Percentiles rank a stretch among this genome's conserved stretches.
These are phyloP conservation scores for Mellilla xanthometata DNA, from an alignment of 2,888 invertebrate species.

Conservation along the genomic window DNA sequence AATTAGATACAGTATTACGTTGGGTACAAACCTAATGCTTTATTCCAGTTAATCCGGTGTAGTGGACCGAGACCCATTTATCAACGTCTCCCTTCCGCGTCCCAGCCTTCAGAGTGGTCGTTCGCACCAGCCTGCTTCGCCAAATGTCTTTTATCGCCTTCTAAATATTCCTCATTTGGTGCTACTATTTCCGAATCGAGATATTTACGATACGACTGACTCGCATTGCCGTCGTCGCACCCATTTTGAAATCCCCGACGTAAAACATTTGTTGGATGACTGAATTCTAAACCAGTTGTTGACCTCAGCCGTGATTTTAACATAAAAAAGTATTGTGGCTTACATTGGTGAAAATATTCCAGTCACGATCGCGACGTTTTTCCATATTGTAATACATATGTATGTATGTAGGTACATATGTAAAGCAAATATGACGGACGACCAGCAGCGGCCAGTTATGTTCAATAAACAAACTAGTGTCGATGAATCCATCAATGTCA, in stretches of 20 bases:
- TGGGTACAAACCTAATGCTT: conserved; percentile 9
- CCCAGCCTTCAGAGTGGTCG: conserved; percentile 42
- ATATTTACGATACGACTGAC: conserved; percentile 26
- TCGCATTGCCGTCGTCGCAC: conserved; percentile 1
- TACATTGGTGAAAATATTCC: conserved; percentile 28
- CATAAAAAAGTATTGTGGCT: not conserved
- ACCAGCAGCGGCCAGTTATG: conserved; percentile 38
- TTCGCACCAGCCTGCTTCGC: conserved; percentile 38
- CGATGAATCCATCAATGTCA: conserved; percentile 65
- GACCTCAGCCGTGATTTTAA: conserved; percentile 7
- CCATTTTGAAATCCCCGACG: conserved; percentile 9
- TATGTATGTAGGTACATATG: conserved; percentile 44
- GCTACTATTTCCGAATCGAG: conserved; percentile 25
- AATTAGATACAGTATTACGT: no score
- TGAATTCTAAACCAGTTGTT: conserved; percentile 13
- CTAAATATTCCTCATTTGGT: conserved; percentile 42
- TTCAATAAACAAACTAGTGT: conserved; percentile 39
- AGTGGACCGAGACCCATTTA: conserved; percentile 37
- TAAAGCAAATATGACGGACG: conserved; percentile 46
- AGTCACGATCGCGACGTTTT: conserved; percentile 41
- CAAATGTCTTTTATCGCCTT: conserved; percentile 41
- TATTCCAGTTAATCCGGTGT: conserved; percentile 35
- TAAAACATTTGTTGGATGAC: conserved; percentile 7
- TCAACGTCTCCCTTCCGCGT: conserved; percentile 45
- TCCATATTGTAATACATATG: conserved; percentile 40